These are phyloP conservation scores for Caenorhabditis angaria DNA, from an alignment of 2,888 invertebrate genomes.

Conservation along the genomic window DNA sequence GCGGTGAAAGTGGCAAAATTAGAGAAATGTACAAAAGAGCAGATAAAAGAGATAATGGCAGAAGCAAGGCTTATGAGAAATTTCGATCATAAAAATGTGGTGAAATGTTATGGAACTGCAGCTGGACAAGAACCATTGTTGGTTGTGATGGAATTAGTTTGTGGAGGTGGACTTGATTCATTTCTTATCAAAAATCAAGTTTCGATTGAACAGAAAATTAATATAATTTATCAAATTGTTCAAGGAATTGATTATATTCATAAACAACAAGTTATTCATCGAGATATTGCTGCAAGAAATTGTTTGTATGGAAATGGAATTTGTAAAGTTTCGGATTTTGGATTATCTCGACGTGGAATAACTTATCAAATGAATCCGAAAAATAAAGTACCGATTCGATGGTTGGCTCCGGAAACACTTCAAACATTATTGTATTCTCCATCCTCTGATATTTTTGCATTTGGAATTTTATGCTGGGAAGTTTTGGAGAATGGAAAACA, in stretches of 20 bases:
- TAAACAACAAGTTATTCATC: constrained; percentile 25
- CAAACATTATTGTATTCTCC: constrained; percentile 39
- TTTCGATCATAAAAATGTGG: constrained; percentile 29
- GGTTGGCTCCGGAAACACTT: constrained; percentile 6
- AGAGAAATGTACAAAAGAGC: too few species aligned
- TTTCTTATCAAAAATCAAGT: constrained; percentile 36
- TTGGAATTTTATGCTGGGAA: constrained; percentile 52
- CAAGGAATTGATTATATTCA: constrained; percentile 50
- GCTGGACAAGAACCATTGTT: constrained; percentile 50
- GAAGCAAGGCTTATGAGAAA: constrained; percentile 52
- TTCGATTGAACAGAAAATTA: constrained; percentile 16
- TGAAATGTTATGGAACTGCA: constrained; percentile 48
- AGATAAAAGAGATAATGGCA: constrained; percentile 56
- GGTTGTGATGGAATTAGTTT: constrained; percentile 52
- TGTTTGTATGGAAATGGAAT: constrained; percentile 30
- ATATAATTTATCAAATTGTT: constrained; percentile 38
- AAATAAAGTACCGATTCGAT: constrained; percentile 36
- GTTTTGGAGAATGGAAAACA: constrained; percentile 46
- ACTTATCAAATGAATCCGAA: constrained; percentile 14
- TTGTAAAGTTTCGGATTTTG: not conserved
- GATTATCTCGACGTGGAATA: not conserved
- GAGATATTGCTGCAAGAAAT: constrained; percentile 37
- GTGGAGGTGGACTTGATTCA: constrained; percentile 39
- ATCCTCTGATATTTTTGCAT: constrained; percentile 48
- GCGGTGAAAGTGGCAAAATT: constrained; percentile 49